Evolutionary conservation across 1,140 invertebrate species (phyloP).

Genomic region (Choristoneura fumiferana): DNA sequence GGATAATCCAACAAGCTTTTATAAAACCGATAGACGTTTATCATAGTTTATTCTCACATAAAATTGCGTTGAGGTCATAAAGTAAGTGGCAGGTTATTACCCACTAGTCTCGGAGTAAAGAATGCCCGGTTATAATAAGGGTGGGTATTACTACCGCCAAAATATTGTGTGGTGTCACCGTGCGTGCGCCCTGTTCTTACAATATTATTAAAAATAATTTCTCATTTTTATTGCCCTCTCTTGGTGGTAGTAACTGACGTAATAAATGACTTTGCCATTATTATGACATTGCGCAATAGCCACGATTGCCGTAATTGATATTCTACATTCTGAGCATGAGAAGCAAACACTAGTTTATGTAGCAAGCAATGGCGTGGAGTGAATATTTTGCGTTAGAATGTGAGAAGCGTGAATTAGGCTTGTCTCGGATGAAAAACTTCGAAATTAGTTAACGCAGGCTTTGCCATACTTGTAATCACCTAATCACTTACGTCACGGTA

Average conservation of each 20-base stretch:
- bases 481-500: too few relatives aligned
- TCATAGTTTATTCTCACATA: constrained; percentile 36
- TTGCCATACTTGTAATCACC: too few relatives aligned
- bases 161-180: constrained; percentile 59
- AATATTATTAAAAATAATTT: constrained; percentile 60
- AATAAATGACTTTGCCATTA: constrained; percentile 46
- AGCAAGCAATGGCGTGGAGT: too few relatives aligned
- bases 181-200: constrained; percentile 25
- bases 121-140: constrained; percentile 59
- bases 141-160: constrained; percentile 47
- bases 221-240: constrained; percentile 48
- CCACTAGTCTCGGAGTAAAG: constrained; percentile 43
- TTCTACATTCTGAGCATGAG: constrained; percentile 7
- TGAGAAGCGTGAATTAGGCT: too few relatives aligned
- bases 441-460: too few relatives aligned
- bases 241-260: constrained; percentile 31
- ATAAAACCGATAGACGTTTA: constrained; percentile 17
- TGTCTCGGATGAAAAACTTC: too few relatives aligned
- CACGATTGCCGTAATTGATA: constrained; percentile 10
- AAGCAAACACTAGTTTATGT: too few relatives aligned
- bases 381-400: too few relatives aligned
- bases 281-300: constrained; percentile 21
- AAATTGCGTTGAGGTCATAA: constrained; percentile 51
- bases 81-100: constrained; percentile 55
- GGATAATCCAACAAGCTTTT: too few relatives aligned